A percentile compares a stretch with the other conserved stretches of the same genome.
Evolutionary conservation across 2,113 vertebrate genomes (phyloP).

Genomic region (Plectropomus leopardus): DNA sequence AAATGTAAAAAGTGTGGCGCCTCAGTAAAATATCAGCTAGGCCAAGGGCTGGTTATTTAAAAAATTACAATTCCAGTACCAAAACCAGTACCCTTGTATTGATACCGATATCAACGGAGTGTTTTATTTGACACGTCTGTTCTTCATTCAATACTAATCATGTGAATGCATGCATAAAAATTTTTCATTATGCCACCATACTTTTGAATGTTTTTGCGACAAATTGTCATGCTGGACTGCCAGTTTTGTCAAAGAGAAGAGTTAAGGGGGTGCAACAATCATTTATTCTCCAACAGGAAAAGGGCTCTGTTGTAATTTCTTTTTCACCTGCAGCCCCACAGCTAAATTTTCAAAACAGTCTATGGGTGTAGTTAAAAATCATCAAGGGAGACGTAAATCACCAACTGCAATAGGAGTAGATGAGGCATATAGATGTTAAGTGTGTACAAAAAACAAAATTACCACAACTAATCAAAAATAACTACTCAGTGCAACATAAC

Average conservation of each 20-base stretch:
- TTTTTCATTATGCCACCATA: no score
- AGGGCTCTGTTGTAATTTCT: conserved; percentile 32
- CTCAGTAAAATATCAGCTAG: background rate
- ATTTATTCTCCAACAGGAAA: conserved; percentile 33
- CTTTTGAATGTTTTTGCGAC: no score
- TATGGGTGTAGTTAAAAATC: background rate
- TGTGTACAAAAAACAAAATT: conserved; percentile 1
- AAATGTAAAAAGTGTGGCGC: background rate
- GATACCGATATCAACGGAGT: no score
- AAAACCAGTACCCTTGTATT: no score
- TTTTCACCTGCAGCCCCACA: conserved; percentile 28
- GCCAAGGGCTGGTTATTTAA: no score
- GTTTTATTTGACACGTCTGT: no score
- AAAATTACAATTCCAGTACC: no score
- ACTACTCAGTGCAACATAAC: background rate
- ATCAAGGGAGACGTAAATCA: conserved; percentile 16
- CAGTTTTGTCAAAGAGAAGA: no score
- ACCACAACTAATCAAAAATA: background rate
- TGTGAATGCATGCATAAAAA: no score
- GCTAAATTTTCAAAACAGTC: conserved; percentile 1
- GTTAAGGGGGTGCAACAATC: background rate
- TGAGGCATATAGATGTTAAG: background rate
- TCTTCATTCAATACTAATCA: no score
- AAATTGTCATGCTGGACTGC: no score
- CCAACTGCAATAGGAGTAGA: background rate